phyloP scores from a whole-genome alignment of 1,140 invertebrate species.

The Ditylenchus dipsaci region DNA sequence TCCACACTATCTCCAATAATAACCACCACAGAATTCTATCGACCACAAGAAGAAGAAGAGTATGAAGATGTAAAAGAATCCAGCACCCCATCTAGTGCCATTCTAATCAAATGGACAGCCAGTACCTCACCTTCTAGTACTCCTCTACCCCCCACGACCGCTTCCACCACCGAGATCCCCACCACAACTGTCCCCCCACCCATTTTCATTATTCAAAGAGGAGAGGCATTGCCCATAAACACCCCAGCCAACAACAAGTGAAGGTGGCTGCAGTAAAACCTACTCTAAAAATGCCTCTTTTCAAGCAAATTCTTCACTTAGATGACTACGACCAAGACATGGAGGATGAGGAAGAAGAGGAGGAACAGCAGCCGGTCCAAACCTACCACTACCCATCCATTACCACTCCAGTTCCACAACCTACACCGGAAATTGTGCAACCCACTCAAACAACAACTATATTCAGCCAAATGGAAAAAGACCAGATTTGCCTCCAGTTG shows the following conservation, averaged over 20 bases:
- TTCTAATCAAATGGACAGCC: not conserved
- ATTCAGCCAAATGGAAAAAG: not conserved
- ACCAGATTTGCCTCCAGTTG: not conserved
- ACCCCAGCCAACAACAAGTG: not conserved
- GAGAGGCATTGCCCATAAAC: not conserved
- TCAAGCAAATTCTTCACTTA: conserved; percentile 22
- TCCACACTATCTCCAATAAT: no score
- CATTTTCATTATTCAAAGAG: conserved; percentile 16
- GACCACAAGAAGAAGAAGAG: not conserved
- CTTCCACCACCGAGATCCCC: not conserved
- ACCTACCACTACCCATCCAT: not conserved
- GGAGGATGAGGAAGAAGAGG: conserved; percentile 17
- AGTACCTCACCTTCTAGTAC: not conserved
- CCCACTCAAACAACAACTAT: not conserved
- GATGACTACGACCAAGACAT: conserved; percentile 27
- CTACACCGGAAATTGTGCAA: not conserved
- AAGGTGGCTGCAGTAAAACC: not conserved
- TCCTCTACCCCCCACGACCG: conserved; percentile 5
- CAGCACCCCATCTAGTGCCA: conserved; percentile 1
- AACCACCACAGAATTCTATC: not conserved
- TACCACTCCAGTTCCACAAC: not conserved
- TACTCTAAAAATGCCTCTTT: conserved; percentile 1
- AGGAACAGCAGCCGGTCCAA: conserved; percentile 1
- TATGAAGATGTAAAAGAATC: not conserved
- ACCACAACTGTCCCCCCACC: not conserved